Evolutionary conservation across 1,140 invertebrate species (phyloP).

Genomic region (Coptotermes formosanus): DNA sequence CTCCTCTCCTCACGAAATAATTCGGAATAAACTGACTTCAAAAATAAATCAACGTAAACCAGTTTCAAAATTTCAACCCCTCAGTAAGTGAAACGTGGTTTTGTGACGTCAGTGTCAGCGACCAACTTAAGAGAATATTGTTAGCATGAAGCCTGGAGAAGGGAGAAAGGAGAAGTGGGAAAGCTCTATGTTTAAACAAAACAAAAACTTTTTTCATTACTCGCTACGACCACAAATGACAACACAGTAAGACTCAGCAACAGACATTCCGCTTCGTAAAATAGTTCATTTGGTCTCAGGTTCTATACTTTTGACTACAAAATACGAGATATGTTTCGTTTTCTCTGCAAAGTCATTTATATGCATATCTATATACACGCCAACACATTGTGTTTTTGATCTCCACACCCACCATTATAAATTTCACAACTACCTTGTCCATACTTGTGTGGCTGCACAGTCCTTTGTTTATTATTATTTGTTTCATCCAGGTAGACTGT

Average conservation of each 20-base stretch:
- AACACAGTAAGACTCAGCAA: background rate
- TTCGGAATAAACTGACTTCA: too few relatives aligned
- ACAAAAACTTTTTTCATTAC: conserved; percentile 9
- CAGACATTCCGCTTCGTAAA: background rate
- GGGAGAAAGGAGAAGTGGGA: background rate
- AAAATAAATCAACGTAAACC: background rate
- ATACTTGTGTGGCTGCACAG: too few relatives aligned
- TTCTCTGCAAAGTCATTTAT: too few relatives aligned
- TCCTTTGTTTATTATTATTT: too few relatives aligned
- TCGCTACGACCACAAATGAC: background rate
- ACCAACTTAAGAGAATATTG: background rate
- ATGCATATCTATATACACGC: too few relatives aligned
- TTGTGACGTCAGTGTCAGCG: background rate
- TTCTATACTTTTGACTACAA: too few relatives aligned
- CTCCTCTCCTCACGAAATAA: too few relatives aligned
- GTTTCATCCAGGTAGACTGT: too few relatives aligned
- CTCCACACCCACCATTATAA: too few relatives aligned
- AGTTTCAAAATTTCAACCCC: background rate
- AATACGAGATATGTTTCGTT: too few relatives aligned
- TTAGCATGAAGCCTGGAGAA: background rate
- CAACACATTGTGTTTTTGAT: too few relatives aligned
- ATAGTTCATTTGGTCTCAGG: background rate
- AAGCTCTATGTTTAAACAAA: background rate
- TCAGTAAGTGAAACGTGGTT: background rate
- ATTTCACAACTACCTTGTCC: too few relatives aligned